Evolutionary conservation across 2,888 invertebrate species (phyloP), one percentile per base, ranked within the genome.

Genomic region (Heliconius ethilla): DNA sequence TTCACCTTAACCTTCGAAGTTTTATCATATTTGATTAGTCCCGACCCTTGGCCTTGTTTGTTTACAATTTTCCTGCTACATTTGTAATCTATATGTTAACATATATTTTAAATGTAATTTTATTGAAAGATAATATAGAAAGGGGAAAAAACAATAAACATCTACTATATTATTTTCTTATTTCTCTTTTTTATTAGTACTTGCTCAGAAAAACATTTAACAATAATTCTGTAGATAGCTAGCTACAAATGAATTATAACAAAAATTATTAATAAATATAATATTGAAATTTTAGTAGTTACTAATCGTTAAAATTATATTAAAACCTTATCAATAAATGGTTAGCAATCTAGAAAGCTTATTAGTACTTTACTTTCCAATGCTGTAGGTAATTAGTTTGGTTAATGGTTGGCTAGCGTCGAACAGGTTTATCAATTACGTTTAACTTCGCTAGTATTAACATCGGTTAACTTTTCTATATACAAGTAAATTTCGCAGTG

Each of bases 1-100:
- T 83, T 88, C 77, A 83, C 92, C 92, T 90, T 89, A 89, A 89
- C 92, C 92, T 89, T 91, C 87, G 78, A 78, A 78, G 79, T 83
- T 85, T 84, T 85, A 83, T 82, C 81, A 77, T 77, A 79, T 77
- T 79, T 77, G 76, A 78, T 78, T 79, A 73, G 75, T 78, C n/a
- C 70, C 78, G 77, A 77, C 81, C 78, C 80, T 81, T 81, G 80
- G 78, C 81, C 77, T 67, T 79, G 78, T 75, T 81, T 75, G 55
- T 72, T 67, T 78, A 76, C 33, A 70, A 62, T 77, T 77, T 80
- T 80, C 78, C 77, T 76, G 77, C 55, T 78, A 29, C 70, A 66
- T 75, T 72, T 76, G 25, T 27, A 40, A 45, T 40, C 18, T 55
- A 37, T 59, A 33, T 59, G 37, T 62, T 40, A n/a, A 37, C 37